These are phyloP conservation scores for Heliconius eleuchia DNA, from an alignment of 1,140 invertebrate genomes.

Conservation along the genomic window DNA sequence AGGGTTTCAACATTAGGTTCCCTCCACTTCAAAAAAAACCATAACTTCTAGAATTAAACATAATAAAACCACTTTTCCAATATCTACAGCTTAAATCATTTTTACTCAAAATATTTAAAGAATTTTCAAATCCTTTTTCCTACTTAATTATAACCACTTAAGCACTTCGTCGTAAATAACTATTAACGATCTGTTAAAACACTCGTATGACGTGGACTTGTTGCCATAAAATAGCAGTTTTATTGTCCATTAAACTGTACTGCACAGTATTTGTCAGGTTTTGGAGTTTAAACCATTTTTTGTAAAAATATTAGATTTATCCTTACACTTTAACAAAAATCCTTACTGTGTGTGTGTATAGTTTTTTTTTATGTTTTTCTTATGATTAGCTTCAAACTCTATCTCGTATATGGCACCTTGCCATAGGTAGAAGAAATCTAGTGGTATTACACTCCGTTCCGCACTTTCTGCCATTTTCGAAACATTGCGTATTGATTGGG, in stretches of 20 bases:
- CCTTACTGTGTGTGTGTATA: too few species aligned
- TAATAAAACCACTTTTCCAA: background rate
- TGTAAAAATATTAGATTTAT: background rate
- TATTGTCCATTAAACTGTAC: slow-evolving; percentile 19
- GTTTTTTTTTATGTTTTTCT: background rate
- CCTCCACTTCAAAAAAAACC: too few species aligned
- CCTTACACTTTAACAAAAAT: too few species aligned
- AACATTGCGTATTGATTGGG: too few species aligned
- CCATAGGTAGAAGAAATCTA: too few species aligned
- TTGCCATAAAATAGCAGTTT: slow-evolving; percentile 26
- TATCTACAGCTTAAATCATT: background rate
- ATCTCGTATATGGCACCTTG: too few species aligned
- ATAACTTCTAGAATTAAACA: too few species aligned
- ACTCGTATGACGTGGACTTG: slow-evolving; percentile 1
- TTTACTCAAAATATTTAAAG: background rate
- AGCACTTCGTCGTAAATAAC: slow-evolving; percentile 21
- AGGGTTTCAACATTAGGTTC: too few species aligned
- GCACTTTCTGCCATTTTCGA: too few species aligned
- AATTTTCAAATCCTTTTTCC: slow-evolving; percentile 18
- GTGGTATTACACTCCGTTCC: too few species aligned
- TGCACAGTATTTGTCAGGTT: background rate
- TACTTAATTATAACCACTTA: slow-evolving; percentile 21
- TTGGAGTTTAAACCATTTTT: background rate
- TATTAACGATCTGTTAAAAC: slow-evolving; percentile 28
- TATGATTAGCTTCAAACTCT: too few species aligned